Evolutionary conservation across 2,797 vertebrate species (phyloP).

Genomic region (Siniperca scherzeri): DNA sequence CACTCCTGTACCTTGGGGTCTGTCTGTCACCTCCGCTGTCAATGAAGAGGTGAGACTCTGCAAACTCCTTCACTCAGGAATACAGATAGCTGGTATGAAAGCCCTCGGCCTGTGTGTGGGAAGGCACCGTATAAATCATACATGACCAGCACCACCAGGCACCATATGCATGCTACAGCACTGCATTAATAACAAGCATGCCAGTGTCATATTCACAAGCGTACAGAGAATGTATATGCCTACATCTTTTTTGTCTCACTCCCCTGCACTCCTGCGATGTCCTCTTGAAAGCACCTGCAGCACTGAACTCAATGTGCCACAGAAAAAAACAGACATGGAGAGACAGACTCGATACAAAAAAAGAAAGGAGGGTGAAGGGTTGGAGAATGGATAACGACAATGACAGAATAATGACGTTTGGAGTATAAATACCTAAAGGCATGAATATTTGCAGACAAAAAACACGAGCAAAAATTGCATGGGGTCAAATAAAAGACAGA

Average conservation of each 20-base stretch:
- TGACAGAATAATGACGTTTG: conserved; percentile 44
- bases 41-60: conserved; percentile 64
- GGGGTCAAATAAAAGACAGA: conserved; percentile 58
- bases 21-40: conserved; percentile 70
- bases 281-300: conserved; percentile 73
- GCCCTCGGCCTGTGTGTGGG: conserved; percentile 49
- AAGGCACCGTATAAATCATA: conserved; percentile 77
- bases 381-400: conserved; percentile 50
- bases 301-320: conserved; percentile 71
- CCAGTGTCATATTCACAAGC: conserved; percentile 39
- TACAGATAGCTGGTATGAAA: conserved; percentile 60
- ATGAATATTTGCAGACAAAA: conserved; percentile 61
- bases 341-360: conserved; percentile 38
- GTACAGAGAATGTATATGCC: conserved; percentile 44
- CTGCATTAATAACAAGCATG: conserved; percentile 70
- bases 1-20: conserved; percentile 53
- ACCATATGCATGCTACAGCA: conserved; percentile 54
- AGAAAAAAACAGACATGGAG: conserved; percentile 44
- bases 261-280: conserved; percentile 49
- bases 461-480: conserved; percentile 40
- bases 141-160: conserved; percentile 71
- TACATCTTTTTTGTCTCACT: conserved; percentile 52
- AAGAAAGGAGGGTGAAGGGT: conserved; percentile 27
- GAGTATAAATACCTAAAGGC: conserved; percentile 59
- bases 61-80: conserved; percentile 65